Evolutionary conservation across 2,888 invertebrate genomes (phyloP).

Genomic region (Acanthoscelides obtectus): DNA sequence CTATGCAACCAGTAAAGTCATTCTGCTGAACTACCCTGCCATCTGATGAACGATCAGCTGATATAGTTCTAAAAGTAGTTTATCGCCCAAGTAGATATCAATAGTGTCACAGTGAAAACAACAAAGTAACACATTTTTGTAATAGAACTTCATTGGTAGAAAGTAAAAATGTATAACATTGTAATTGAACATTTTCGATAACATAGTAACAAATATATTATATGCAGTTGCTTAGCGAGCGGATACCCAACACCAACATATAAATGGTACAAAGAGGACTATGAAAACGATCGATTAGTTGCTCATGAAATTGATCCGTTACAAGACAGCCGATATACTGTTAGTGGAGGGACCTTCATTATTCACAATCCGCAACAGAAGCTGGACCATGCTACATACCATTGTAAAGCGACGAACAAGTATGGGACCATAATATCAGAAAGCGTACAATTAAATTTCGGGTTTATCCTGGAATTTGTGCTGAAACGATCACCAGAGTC

Average conservation of each 20-base stretch:
- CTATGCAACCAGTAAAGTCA: too few relatives aligned
- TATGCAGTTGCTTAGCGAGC: conserved; percentile 67
- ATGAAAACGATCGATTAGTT: conserved; percentile 70
- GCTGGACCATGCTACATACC: conserved; percentile 81
- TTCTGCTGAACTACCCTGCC: too few relatives aligned
- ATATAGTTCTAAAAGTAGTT: too few relatives aligned
- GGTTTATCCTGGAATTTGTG: conserved; percentile 86
- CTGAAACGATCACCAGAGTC: conserved; percentile 77
- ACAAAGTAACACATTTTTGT: too few relatives aligned
- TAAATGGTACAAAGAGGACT: conserved; percentile 86
- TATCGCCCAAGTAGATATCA: too few relatives aligned
- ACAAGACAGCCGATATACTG: conserved; percentile 67
- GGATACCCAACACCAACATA: conserved; percentile 89
- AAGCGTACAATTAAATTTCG: conserved; percentile 83
- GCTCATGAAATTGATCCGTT: conserved; percentile 75
- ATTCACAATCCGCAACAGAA: conserved; percentile 79
- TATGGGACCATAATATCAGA: conserved; percentile 87
- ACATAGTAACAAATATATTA: neutral
- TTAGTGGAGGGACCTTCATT: conserved; percentile 88
- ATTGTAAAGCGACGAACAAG: conserved; percentile 86
- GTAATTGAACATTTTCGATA: too few relatives aligned
- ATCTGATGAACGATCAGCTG: too few relatives aligned
- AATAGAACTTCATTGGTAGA: too few relatives aligned
- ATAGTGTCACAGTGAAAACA: too few relatives aligned
- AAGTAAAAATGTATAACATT: too few relatives aligned